Evolutionary conservation across 2,113 vertebrate genomes (phyloP).

Genomic region (Mormyrus lacerda): DNA sequence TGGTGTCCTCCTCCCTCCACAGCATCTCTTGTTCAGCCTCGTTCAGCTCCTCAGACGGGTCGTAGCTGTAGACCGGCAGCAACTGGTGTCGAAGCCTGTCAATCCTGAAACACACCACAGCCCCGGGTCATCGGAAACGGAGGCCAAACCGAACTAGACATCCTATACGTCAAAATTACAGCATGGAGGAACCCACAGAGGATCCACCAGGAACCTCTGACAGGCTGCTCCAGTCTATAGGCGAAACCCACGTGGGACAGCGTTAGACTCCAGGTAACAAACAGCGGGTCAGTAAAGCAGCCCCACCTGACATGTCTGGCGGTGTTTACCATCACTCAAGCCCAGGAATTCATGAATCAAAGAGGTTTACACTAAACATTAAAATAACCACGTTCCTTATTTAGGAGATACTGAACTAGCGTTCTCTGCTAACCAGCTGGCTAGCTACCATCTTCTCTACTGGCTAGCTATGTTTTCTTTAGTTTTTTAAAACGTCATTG

Average conservation of each 20-base stretch:
- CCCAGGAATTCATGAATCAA: background rate
- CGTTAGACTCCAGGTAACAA: background rate
- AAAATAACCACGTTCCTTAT: background rate
- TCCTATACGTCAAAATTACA: background rate
- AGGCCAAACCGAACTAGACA: background rate
- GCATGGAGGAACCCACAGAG: background rate
- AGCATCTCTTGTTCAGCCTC: slow-evolving; percentile 86
- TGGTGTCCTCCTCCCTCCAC: slow-evolving; percentile 72
- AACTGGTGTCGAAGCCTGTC: slow-evolving; percentile 86
- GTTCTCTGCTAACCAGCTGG: background rate
- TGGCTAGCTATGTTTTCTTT: background rate
- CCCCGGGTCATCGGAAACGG: background rate
- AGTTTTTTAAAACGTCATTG: background rate
- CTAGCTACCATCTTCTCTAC: background rate
- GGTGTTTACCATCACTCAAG: background rate
- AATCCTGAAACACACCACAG: slow-evolving; percentile 54
- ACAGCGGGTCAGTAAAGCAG: background rate
- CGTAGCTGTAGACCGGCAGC: slow-evolving; percentile 87
- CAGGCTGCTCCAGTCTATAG: background rate
- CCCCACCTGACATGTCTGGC: background rate
- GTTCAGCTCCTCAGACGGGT: slow-evolving; percentile 82
- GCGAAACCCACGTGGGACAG: background rate
- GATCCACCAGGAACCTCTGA: background rate
- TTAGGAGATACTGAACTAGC: background rate
- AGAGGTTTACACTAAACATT: background rate